Evolutionary conservation across 2,888 invertebrate genomes (phyloP).

Genomic region (Watsonalla cultraria): DNA sequence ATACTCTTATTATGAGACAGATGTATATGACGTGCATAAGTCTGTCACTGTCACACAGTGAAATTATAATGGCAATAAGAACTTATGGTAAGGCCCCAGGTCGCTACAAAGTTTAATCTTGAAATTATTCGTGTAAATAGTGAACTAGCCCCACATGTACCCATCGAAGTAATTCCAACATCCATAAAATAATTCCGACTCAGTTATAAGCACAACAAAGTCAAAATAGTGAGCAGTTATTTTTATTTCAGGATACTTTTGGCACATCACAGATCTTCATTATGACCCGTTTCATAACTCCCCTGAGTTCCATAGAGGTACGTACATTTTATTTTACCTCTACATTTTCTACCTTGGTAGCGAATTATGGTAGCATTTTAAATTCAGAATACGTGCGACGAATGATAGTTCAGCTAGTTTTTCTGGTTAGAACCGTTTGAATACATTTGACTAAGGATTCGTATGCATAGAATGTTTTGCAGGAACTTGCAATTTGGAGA

Average conservation of each 20-base stretch:
- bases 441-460: too few relatives aligned
- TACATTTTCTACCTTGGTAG: slow-evolving; percentile 17
- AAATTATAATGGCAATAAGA: too few relatives aligned
- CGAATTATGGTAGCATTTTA: too few relatives aligned
- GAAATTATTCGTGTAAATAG: neutral
- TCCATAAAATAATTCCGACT: neutral
- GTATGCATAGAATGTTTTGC: too few relatives aligned
- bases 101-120: neutral
- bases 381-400: too few relatives aligned
- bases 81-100: too few relatives aligned
- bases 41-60: too few relatives aligned
- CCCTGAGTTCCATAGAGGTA: slow-evolving; percentile 72
- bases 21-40: too few relatives aligned
- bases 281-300: slow-evolving; percentile 86
- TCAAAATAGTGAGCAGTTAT: slow-evolving; percentile 19
- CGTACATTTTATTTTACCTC: slow-evolving; percentile 38
- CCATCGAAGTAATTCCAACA: neutral
- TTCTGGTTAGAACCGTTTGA: too few relatives aligned
- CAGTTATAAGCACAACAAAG: neutral
- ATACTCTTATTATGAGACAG: too few relatives aligned
- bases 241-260: slow-evolving; percentile 90
- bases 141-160: neutral
- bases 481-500: too few relatives aligned
- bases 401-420: too few relatives aligned
- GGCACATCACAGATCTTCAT: slow-evolving; percentile 97